Base-by-base conservation (phyloP, 2,113 vertebrate genomes). In the Stigmatopora nigra region DNA sequence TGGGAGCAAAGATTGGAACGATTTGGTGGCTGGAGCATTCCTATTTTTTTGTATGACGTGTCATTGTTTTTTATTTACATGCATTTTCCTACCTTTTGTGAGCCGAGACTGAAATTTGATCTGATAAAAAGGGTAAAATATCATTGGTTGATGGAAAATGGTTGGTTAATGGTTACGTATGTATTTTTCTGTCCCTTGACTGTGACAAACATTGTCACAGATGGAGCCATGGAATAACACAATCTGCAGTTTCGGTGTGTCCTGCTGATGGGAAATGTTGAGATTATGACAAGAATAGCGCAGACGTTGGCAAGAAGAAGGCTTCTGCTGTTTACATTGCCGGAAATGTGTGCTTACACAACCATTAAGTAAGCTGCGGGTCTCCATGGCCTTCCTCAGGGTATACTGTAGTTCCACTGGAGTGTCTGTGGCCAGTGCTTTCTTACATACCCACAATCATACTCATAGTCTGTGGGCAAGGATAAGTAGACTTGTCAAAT, bases 1-100 rank as follows among this genome's bases (percentile, higher is more conserved):
- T 70, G 83, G 87, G 88, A 79, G 65, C 60, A 69, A 68, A 65
- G 71, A 71, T 69, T 76, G 80, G 72, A 82, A 83, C 65, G 69
- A 73, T 67, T 66, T 68, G 41, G 64, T 65, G 76, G 69, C 79
- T 65, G 76, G 68, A 77, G 72, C 68, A 69, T 62, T 69, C 75
- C 78, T 73, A 5, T 81, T 84, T 62, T 76, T 86, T 77, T 82
- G 19, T 70, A 58, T 70, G 71, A 73, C 69, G 76, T 68, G 72
- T 69, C 53, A 31, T 67, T 82, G 68, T 86, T 81, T 71, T 73
- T 63, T 64, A 45, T 57, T 58, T 47, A 3, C 46, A 15, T 5
- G 4, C 15, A 15, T 15, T 47, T 11, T 53, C 20, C n/a, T 51
- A 19, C 3, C 9, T 20, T n/a, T 52, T 7, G 17, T 51, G 17